Evolutionary conservation across 2,888 invertebrate species (phyloP).

Genomic region (Deilephila porcellus): DNA sequence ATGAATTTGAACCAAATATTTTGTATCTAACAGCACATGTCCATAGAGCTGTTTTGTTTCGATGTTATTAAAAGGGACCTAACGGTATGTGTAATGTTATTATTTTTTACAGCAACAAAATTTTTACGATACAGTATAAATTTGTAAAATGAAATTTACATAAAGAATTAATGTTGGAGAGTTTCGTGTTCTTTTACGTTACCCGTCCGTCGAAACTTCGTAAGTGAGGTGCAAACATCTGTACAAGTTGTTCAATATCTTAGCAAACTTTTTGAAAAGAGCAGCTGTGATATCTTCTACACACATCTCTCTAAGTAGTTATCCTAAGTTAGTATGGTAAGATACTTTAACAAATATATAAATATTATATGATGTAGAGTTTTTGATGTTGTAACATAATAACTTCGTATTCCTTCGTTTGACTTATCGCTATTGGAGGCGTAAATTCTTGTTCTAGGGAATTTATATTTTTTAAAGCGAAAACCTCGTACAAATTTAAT

Average conservation of each 20-base stretch:
- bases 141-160: slow-evolving; percentile 1
- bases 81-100: no score
- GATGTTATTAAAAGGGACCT: no score
- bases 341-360: neutral
- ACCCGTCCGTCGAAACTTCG: slow-evolving; percentile 19
- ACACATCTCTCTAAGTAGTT: slow-evolving; percentile 12
- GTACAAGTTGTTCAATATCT: slow-evolving; percentile 26
- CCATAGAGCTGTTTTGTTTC: no score
- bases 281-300: slow-evolving; percentile 8
- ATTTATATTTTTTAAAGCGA: no score
- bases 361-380: neutral
- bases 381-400: neutral
- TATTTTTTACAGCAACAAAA: neutral
- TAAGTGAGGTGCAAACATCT: slow-evolving; percentile 23
- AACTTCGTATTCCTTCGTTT: no score
- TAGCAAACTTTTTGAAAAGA: slow-evolving; percentile 21
- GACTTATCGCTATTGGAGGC: no score
- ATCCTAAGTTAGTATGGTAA: neutral
- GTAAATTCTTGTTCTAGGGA: no score
- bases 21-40: no score
- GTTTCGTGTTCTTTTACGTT: slow-evolving; percentile 22
- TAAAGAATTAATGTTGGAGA: slow-evolving; percentile 3
- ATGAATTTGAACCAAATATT: no score
- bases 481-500: no score
- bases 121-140: neutral